Conservation (phyloP, 2,113 vertebrate genomes). For the Ptilonorhynchus violaceus region DNA sequence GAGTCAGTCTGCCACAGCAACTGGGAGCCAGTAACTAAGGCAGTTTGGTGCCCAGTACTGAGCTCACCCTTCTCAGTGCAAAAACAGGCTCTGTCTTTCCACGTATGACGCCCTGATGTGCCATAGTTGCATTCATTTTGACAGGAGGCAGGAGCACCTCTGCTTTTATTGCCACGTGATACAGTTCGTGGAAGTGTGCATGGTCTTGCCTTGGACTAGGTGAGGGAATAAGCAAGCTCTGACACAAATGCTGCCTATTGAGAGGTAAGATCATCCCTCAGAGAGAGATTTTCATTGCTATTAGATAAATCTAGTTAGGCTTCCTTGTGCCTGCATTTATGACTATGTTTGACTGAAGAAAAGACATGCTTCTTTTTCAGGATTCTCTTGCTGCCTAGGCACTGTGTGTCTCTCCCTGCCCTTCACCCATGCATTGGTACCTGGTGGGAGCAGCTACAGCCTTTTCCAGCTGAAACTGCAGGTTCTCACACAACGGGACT, state of each 20-base stretch:
- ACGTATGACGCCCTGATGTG: fast-evolving
- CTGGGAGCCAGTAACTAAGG: not conserved
- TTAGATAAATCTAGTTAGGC: not conserved
- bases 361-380: not conserved
- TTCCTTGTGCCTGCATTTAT: not conserved
- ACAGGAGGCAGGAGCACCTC: not conserved
- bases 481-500: not conserved
- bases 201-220: not conserved
- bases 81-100: not conserved
- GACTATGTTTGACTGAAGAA: not conserved
- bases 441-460: not conserved
- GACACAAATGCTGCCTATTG: not conserved
- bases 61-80: not conserved
- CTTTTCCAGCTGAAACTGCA: not conserved
- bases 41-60: not conserved
- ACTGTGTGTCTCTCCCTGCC: not conserved
- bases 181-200: not conserved
- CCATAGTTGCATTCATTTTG: not conserved
- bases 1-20: not conserved
- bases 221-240: not conserved
- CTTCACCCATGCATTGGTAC: fast-evolving
- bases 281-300: not conserved
- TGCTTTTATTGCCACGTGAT: not conserved
- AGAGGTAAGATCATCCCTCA: not conserved
- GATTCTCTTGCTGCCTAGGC: not conserved